These are phyloP conservation scores for Nestor notabilis DNA, from an alignment of 2,113 vertebrate species.

Conservation along the genomic window DNA sequence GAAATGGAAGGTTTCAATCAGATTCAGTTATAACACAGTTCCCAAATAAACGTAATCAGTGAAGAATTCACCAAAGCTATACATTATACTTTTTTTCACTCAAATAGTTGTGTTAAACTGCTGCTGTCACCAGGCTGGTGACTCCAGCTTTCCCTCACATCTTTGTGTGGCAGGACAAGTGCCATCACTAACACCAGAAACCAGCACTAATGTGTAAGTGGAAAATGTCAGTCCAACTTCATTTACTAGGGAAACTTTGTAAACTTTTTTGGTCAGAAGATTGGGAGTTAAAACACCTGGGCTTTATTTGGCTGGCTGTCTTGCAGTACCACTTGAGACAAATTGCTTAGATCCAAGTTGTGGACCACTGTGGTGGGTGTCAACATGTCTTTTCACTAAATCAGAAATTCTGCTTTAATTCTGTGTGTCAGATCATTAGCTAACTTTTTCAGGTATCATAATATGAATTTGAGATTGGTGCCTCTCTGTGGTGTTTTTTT, in stretches of 20 bases:
- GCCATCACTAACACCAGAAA: too few relatives aligned
- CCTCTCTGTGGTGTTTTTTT: not conserved
- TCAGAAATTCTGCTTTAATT: not conserved
- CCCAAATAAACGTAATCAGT: not conserved
- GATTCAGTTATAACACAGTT: not conserved
- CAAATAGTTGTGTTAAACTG: not conserved
- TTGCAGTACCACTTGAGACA: not conserved
- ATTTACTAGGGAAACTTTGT: not conserved
- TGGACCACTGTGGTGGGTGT: not conserved
- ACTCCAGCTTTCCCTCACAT: not conserved
- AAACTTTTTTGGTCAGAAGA: not conserved
- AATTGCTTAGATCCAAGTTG: not conserved
- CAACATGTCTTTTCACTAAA: not conserved
- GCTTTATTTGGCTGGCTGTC: not conserved
- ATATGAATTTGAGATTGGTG: not conserved
- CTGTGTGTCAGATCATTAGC: not conserved
- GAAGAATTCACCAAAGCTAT: not conserved
- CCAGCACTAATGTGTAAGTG: not conserved
- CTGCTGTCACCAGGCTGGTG: not conserved
- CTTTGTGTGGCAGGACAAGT: not conserved
- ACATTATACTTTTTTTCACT: not conserved
- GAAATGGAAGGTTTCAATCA: not conserved
- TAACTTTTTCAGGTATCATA: not conserved
- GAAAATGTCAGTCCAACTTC: not conserved
- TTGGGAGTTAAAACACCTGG: not conserved